Evolutionary conservation across 2,113 vertebrate genomes (phyloP).

Genomic region (Cheilinus undulatus): DNA sequence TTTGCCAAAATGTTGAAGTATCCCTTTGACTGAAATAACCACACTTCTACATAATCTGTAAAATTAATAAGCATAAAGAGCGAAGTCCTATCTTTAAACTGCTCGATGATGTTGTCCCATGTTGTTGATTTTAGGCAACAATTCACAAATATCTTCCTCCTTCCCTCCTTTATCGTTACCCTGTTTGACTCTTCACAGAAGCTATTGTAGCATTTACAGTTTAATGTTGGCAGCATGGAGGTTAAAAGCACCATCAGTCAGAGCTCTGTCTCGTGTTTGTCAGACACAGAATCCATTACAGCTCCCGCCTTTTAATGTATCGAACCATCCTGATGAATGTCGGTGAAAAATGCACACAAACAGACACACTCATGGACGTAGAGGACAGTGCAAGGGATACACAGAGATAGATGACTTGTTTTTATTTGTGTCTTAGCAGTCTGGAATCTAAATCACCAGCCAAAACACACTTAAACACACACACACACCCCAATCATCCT

Average conservation of each 20-base stretch:
- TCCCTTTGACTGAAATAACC: no score
- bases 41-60: no score
- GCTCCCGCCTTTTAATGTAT: constrained; percentile 63
- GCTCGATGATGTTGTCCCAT: no score
- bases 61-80: no score
- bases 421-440: constrained; percentile 1
- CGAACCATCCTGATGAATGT: constrained; percentile 50
- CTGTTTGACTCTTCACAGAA: constrained; percentile 10
- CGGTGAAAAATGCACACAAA: neutral
- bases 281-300: constrained; percentile 55
- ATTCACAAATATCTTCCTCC: no score
- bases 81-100: no score
- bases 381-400: constrained; percentile 1
- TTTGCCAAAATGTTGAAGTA: no score
- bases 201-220: neutral
- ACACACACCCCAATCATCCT: neutral
- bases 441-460: constrained; percentile 43
- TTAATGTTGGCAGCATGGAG: constrained; percentile 32
- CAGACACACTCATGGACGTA: constrained; percentile 4
- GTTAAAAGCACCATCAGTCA: constrained; percentile 61
- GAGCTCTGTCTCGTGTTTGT: constrained; percentile 49
- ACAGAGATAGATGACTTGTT: constrained; percentile 38
- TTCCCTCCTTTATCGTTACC: neutral
- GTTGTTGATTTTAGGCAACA: no score
- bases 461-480: constrained; percentile 6